Evolutionary conservation across 2,113 vertebrate species (phyloP), one percentile per base, ranked within the genome.

Genomic region (Neodontobutis hainanensis): DNA sequence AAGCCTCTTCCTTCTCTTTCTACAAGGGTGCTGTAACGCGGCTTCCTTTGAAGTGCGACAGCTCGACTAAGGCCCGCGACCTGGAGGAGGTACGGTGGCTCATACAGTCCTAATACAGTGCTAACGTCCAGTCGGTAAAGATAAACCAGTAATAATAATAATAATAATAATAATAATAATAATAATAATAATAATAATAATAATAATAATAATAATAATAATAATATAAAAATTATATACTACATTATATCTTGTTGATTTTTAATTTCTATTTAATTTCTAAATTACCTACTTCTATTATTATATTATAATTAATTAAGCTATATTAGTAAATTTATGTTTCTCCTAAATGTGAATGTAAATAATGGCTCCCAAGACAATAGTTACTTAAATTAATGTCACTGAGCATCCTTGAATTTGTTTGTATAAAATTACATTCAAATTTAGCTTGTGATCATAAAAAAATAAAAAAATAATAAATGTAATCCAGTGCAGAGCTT

Each of bases 21-120:
- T 86, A 87, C 88, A 92, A 94, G 91, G 87, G 78, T 89, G 84
- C 87, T 91, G 89, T 94, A 91, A 83, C 92, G 89, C 87, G 84
- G 86, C 87, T 93, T 89, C 93, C 93, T 95, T 93, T 95, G 92
- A 95, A 95, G 94, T 94, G 93, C 93, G 94, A 95, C 93, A 95
- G 90, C 90, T 94, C 83, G 92, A 94, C 91, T 92, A 90, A 94
- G 91, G 92, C 91, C 94, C 94, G 94, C 94, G 87, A 87, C 77
- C 83, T 87, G 85, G 86, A 89, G 52, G 88, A 89, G 88, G 90
- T 89, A 87, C 85, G 85, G 86, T 85, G 77, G 73, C 69, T 71
- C 52, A 45, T 87, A 87, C 83, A 83, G 83, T 88, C 83, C 73
- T n/a, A n/a, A n/a, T n/a, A n/a, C n/a, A n/a, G 73, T 75, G 84